These are phyloP conservation scores for Cyprinus carpio DNA, from an alignment of 2,113 vertebrate species.

Conservation along the genomic window DNA sequence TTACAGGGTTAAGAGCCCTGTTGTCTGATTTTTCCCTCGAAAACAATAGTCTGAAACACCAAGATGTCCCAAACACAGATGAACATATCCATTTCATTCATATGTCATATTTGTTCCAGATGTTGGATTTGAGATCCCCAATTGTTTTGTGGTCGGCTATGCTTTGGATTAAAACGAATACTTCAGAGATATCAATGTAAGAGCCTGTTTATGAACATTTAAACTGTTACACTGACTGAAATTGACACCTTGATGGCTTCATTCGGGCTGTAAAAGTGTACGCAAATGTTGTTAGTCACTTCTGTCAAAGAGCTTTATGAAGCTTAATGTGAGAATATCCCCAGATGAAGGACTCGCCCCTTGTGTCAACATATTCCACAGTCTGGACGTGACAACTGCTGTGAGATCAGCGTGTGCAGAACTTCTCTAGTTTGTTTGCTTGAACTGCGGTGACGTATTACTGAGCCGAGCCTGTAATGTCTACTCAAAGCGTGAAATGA, in stretches of 20 bases:
- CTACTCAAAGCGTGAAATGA: slow-evolving; percentile 29
- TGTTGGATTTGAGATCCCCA: slow-evolving; percentile 91
- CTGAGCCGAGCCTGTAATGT: slow-evolving; percentile 2
- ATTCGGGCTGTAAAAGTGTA: not conserved
- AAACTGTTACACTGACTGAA: not conserved
- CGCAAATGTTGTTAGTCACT: not conserved
- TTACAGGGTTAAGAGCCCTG: not conserved
- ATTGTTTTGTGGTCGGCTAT: slow-evolving; percentile 92
- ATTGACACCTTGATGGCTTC: not conserved
- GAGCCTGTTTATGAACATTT: slow-evolving; percentile 57
- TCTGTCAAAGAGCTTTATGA: not conserved
- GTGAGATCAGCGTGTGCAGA: not conserved
- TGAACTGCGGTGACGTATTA: not conserved
- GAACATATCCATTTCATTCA: not conserved
- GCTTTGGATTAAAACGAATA: slow-evolving; percentile 96
- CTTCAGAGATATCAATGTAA: slow-evolving; percentile 93
- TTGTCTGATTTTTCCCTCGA: not conserved
- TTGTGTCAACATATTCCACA: slow-evolving; percentile 22
- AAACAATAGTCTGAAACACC: not conserved
- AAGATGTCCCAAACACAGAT: not conserved
- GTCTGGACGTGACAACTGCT: slow-evolving; percentile 4
- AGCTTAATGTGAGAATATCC: not conserved
- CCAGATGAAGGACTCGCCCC: not conserved
- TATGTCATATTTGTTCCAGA: slow-evolving; percentile 69
- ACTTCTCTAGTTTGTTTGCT: slow-evolving; percentile 3